Percentiles rank a stretch among this genome's conserved stretches.
phyloP scores from a whole-genome alignment of 2,888 invertebrate genomes.

The Lepidochrysops patricia region DNA sequence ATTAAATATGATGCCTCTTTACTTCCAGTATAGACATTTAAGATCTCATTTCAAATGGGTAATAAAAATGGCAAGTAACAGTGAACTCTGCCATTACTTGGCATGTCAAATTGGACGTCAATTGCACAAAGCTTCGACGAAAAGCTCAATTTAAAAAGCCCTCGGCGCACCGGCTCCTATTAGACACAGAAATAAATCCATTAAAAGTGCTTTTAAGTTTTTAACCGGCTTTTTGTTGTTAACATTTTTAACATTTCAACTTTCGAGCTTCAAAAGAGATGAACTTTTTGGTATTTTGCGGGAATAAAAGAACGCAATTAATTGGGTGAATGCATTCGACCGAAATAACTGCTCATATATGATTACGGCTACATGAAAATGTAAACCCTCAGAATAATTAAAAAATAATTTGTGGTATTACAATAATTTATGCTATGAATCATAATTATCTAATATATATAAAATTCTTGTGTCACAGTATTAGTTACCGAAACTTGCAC shows the following conservation, averaged over 20 bases:
- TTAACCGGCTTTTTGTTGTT: background rate
- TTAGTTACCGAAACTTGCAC: too few relatives aligned
- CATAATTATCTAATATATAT: too few relatives aligned
- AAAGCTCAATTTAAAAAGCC: constrained; percentile 11
- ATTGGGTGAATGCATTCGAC: background rate
- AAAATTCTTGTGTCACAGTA: too few relatives aligned
- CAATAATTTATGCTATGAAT: too few relatives aligned
- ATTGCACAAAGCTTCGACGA: constrained; percentile 10
- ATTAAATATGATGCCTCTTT: too few relatives aligned
- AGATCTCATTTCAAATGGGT: background rate
- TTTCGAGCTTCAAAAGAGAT: background rate
- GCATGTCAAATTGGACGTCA: constrained; percentile 5
- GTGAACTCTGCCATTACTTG: background rate
- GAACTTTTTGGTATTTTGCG: background rate
- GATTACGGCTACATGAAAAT: too few relatives aligned
- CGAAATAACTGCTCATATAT: background rate
- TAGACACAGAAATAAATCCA: constrained; percentile 10
- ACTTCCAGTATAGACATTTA: too few relatives aligned
- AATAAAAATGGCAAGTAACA: background rate
- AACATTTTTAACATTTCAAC: background rate
- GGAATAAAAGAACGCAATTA: background rate
- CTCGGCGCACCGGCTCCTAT: constrained; percentile 5
- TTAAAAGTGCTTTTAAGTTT: constrained; percentile 6
- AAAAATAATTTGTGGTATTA: too few relatives aligned
- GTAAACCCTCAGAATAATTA: too few relatives aligned